phyloP scores from a whole-genome alignment of 2,113 vertebrate genomes.

The Dicerorhinus sumatrensis region DNA sequence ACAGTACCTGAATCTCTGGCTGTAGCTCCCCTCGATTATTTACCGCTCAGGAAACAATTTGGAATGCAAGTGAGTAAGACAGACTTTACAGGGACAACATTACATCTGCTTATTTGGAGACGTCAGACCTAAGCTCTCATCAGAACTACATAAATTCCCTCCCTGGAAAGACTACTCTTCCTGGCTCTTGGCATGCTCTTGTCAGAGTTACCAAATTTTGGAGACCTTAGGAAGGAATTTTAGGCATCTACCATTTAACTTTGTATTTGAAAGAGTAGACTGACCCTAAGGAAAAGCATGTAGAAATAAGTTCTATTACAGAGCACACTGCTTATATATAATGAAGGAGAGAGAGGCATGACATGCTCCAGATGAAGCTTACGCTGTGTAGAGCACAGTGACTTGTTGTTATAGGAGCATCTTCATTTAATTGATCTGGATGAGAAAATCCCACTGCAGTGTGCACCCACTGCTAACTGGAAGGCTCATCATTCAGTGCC shows the following conservation, averaged over 20 bases:
- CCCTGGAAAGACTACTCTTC: neutral
- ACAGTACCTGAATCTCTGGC: neutral
- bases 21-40: neutral
- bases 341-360: neutral
- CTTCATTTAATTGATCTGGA: neutral
- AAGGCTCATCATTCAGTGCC: neutral
- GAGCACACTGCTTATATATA: neutral
- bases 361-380: neutral
- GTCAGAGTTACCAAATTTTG: neutral
- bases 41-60: neutral
- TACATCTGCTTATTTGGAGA: neutral
- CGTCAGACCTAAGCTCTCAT: neutral
- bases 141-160: neutral
- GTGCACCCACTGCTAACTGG: neutral
- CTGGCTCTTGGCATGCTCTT: neutral
- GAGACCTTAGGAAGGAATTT: neutral
- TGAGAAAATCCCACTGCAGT: neutral
- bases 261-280: neutral
- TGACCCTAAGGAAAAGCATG: neutral
- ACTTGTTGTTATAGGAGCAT: neutral
- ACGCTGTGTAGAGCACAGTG: neutral
- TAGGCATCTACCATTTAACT: neutral
- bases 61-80: neutral
- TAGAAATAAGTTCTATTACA: neutral
- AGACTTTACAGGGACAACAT: neutral